Base-by-base conservation (phyloP, 2,888 invertebrate species). In the Tethea ocularis region DNA sequence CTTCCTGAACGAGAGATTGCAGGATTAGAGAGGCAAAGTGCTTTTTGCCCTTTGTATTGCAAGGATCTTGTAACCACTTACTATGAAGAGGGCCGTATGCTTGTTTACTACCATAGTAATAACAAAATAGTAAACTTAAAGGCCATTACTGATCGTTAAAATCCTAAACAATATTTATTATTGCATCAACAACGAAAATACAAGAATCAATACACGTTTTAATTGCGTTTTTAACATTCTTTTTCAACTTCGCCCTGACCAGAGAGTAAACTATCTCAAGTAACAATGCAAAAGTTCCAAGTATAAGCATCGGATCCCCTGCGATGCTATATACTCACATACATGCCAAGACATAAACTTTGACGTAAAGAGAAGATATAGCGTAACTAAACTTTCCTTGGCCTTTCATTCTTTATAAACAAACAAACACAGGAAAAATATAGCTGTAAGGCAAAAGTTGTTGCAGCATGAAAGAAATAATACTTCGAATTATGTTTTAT, bases 231-330 rank as follows among this genome's bases (percentile, higher is more conserved):
- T 46, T 10, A 46, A 7, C 46, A 46, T 46, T 46, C 10, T 46
- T 46, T 10, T 20, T 20, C 20, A 46, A 46, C 46, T 46, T 46
- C 10, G 2, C 17, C 46, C 46, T 46, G 46, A 46, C 46, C 46
- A 46, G 20, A 46, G 15, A 10, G 17, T 46, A 46, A 46, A 46
- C 46, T 46, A 46, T 46, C 46, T 46, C 10, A 46, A 46, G 46
- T 46, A 46, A 46, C 46, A 46, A 46, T n/a, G 46, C 46, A 46
- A 46, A 46, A 46, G 17, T 46, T 46, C 20, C 15, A 46, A 15
- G 20, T 46, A 20, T 46, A 46, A 17, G 20, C 46, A 41, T 41
- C 7, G 17, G 4, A 41, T 41, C 41, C 17, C 4, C 41, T 41
- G 17, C 17, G 29, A 29, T 29, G 29, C 29, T 29, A 29, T 29